Conservation (phyloP, 2,113 vertebrate genomes). For the Leucopsar rothschildi region DNA sequence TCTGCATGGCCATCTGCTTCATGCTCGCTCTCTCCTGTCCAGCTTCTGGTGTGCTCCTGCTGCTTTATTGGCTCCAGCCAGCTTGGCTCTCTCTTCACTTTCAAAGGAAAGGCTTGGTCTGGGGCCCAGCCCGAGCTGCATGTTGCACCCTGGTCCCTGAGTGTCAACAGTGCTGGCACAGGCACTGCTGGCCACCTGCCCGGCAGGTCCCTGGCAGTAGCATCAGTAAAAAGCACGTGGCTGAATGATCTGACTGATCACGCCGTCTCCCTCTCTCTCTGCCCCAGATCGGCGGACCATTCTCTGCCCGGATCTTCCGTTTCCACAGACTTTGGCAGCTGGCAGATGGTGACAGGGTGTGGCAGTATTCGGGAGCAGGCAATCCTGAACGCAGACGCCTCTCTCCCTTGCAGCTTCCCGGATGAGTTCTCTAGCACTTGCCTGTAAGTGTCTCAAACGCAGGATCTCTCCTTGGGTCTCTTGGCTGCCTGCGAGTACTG, state of each 20-base stretch:
- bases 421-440: constrained; percentile 88
- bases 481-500: background rate
- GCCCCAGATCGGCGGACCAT: constrained; percentile 87
- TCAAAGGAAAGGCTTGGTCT: constrained; percentile 26
- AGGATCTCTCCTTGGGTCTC: constrained; percentile 31
- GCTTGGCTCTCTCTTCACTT: background rate
- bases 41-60: background rate
- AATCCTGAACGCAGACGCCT: constrained; percentile 83
- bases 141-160: background rate
- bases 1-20: constrained; percentile 52
- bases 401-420: constrained; percentile 91
- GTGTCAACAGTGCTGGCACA: background rate
- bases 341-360: constrained; percentile 98
- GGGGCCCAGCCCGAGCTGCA: background rate
- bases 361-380: constrained; percentile 94
- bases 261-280: constrained; percentile 74
- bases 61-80: background rate
- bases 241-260: constrained; percentile 60
- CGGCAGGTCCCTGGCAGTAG: background rate
- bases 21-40: background rate
- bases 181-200: background rate
- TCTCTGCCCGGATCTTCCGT: constrained; percentile 91
- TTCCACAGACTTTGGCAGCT: constrained; percentile 98
- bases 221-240: background rate
- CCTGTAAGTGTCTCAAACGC: constrained; percentile 85